Conservation (phyloP, 2,113 vertebrate genomes). For the Nicator chloris region DNA sequence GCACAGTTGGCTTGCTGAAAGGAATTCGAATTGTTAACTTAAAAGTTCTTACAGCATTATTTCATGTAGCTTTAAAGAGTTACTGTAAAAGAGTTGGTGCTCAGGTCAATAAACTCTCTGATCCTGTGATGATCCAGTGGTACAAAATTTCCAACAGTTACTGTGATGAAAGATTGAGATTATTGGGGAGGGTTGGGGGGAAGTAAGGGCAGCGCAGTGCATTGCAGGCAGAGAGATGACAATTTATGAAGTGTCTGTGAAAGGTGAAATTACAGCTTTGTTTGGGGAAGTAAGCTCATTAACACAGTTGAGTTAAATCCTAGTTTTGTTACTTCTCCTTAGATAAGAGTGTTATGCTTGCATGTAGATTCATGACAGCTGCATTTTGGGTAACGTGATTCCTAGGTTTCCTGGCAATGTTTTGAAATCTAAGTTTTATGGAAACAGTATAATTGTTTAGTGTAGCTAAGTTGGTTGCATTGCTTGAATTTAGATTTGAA, state of each 20-base stretch:
- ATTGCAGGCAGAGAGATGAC: background rate
- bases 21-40: background rate
- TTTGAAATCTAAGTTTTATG: background rate
- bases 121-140: background rate
- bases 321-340: background rate
- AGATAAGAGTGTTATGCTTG: background rate
- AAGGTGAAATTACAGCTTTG: background rate
- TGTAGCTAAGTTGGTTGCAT: background rate
- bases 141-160: background rate
- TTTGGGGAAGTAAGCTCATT: background rate
- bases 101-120: background rate
- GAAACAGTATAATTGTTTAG: background rate
- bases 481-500: slow-evolving; percentile 36
- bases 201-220: background rate
- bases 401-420: background rate
- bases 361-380: background rate
- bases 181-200: too few relatives aligned
- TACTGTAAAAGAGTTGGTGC: background rate
- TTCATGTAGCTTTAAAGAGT: background rate
- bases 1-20: background rate
- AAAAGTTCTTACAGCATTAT: background rate
- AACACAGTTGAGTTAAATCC: background rate
- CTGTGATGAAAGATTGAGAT: background rate
- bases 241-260: background rate
- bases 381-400: background rate